Base-by-base conservation (phyloP, 2,113 vertebrate species). In the Triplophysa rosa region DNA sequence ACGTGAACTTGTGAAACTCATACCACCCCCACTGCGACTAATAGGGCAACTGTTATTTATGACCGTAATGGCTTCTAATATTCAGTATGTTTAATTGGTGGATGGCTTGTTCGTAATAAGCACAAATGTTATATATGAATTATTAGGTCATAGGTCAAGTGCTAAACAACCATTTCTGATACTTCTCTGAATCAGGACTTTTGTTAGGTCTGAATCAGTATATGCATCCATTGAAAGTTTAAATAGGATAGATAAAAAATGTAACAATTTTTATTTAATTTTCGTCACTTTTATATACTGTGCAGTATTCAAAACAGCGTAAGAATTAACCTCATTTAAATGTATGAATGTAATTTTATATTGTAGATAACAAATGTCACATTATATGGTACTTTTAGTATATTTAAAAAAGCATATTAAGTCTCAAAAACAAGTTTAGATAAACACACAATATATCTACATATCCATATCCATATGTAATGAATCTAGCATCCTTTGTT, bases 1-100 rank as follows among this genome's bases (percentile, higher is more conserved):
- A 87, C 80, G 26, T 24, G 62, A 82, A 82, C 72, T 82, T 81
- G 84, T 29, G 29, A 29, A 80, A 77, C 47, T 68, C 21, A 33
- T 40, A 67, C 1, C 49, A n/a, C 26, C 45, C 19, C 16, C 16
- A 23, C 49, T 66, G 29, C 45, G 63, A 63, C 45, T 58, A 56
- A 78, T 21, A 16, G 49, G 19, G 64, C 37, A 23, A 80, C 71
- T 73, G 79, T 67, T 83, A 52, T 21, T 83, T 54, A 68, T 82
- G 67, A 74, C 9, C 26, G 6, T 40, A 77, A 58, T 67, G 6
- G 17, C 16, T 67, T 52, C 40, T 37, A 29, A 26, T 74, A 59
- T 76, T n/a, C 33, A 23, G 67, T 9, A 75, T 4, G 23, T 49
- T 69, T 79, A 59, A 78, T 78, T 64, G n/a, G 23, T 65, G 21